A percentile compares a stretch with the other conserved stretches of the same genome.
Evolutionary conservation across 2,888 invertebrate species (phyloP).

Genomic region (Polia nebulosa): DNA sequence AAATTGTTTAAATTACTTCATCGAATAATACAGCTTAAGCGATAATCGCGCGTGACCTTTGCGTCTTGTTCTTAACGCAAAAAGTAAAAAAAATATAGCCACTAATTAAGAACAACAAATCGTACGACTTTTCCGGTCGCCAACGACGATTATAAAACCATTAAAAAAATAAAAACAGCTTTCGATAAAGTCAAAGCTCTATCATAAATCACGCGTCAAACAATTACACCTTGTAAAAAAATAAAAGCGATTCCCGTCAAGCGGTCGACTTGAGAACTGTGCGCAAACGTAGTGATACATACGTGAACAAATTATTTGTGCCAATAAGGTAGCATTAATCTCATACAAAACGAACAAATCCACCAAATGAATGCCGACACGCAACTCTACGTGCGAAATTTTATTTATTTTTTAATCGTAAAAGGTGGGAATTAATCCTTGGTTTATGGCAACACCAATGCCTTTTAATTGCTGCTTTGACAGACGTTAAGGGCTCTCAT

Average conservation of each 20-base stretch:
- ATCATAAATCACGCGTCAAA: constrained; percentile 78
- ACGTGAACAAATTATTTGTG: constrained; percentile 73
- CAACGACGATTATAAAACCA: constrained; percentile 76
- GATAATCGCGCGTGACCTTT: constrained; percentile 40
- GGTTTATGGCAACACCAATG: constrained; percentile 86
- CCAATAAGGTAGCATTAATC: constrained; percentile 77
- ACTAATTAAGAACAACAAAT: constrained; percentile 64
- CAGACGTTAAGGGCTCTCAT: constrained; percentile 86
- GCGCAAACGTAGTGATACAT: constrained; percentile 69
- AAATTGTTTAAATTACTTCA: constrained; percentile 75
- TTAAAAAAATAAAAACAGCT: constrained; percentile 70
- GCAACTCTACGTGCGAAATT: constrained; percentile 75
- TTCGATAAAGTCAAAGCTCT: constrained; percentile 72
- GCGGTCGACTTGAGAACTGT: constrained; percentile 66
- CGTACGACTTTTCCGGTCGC: constrained; percentile 66
- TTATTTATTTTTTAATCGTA: constrained; percentile 76
- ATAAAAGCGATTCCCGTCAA: constrained; percentile 71
- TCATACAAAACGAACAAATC: constrained; percentile 72
- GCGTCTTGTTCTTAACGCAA: constrained; percentile 44
- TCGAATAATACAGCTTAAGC: constrained; percentile 62
- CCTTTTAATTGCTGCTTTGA: constrained; percentile 90
- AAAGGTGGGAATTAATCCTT: constrained; percentile 81
- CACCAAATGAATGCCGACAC: constrained; percentile 75
- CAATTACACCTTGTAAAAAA: constrained; percentile 77
- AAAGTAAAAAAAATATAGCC: constrained; percentile 54